Evolutionary conservation across 2,888 invertebrate species (phyloP), one percentile per base, ranked within the genome.

Genomic region (Drosophila tanythrix): DNA sequence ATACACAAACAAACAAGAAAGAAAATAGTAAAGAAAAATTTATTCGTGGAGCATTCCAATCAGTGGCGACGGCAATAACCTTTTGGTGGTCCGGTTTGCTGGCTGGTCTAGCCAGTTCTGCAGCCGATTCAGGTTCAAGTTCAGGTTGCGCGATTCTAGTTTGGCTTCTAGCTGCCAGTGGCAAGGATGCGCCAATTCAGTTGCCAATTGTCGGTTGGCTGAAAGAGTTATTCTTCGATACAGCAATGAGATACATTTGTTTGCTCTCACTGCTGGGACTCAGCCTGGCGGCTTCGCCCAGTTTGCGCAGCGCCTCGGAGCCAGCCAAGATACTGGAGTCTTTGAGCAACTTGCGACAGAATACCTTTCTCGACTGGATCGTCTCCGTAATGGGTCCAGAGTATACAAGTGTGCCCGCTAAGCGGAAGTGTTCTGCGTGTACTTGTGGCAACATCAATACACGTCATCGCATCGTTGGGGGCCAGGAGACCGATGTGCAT

Each of bases 401-500:
- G 18, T 75, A 76, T 46, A 43, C 79, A 35, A 68, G 48, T 35
- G 38, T 63, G 2, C 82, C 89, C 2, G 76, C 83, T 15, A 88
- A 88, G 56, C 70, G 87, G 10, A 85, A 90, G 29, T 92, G 92
- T 35, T 36, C 84, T 0, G 81, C 88, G 10, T 92, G 92, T 46
- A 81, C 94, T 83, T 97, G 97, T 82, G 97, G 97, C 5, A 92
- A 95, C 69, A 94, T 96, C 1, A 95, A 96, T 70, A 96, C 95
- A 7, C 82, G 90, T 1, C 94, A 95, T 51, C 95, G 97, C 58
- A 97, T 97, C 70, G 96, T 97, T 1, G 97, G 97, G 1, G 97
- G 97, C 0, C 94, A 95, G 56, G 96, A 96, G 92, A 96, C 97
- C 0, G 94, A 95, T 91, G 95, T 95, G 35, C 95, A 96, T 90